Evolutionary conservation across 2,888 invertebrate genomes (phyloP), one percentile per base, ranked within the genome.

Genomic region (Oscheius onirici): DNA sequence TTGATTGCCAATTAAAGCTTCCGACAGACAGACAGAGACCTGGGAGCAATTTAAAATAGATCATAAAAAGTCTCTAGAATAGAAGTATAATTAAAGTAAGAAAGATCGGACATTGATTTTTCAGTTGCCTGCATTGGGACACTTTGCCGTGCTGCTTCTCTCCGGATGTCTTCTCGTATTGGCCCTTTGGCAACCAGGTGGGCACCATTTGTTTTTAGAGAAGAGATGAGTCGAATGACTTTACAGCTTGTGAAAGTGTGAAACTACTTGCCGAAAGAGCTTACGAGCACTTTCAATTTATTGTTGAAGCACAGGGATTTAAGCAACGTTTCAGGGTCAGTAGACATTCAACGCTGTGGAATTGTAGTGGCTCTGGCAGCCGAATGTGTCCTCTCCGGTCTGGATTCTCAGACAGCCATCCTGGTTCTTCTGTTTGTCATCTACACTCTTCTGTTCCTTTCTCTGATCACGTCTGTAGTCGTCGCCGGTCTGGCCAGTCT

Each of bases 161-260:
- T 51, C 66, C 34, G 17, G 49, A 13, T 28, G 51, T 20, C 54
- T 66, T 15, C 66, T 49, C 17, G 8, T 54, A 6, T 34, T 66
- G 28, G 15, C 54, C 20, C 52, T 66, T 15, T 43, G 34, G 40
- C 34, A 34, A 43, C 66, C 66, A 66, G 66, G 66, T 66, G 66
- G 52, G 66, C 20, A 17, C 10, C 44, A 24, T 28, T 17, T 63
- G 44, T 49, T 49, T 51, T 51, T 15, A 11, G 51, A 51, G 20
- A 10, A 51, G 51, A 15, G 22, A 24, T 22, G 24, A 51, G 51
- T 51, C 17, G 51, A 51, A 51, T 24, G 51, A 51, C 51, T 51
- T 51, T 51, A 51, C 51, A 11, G n/a, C 51, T 51, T 11, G 17
- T n/a, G 8, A 20, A 51, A 20, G 22, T 51, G 51, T 11, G 51